Percentiles rank a stretch among this genome's conserved stretches.
Conservation (phyloP, 2,888 invertebrate genomes). For the Hypsopygia costalis region DNA sequence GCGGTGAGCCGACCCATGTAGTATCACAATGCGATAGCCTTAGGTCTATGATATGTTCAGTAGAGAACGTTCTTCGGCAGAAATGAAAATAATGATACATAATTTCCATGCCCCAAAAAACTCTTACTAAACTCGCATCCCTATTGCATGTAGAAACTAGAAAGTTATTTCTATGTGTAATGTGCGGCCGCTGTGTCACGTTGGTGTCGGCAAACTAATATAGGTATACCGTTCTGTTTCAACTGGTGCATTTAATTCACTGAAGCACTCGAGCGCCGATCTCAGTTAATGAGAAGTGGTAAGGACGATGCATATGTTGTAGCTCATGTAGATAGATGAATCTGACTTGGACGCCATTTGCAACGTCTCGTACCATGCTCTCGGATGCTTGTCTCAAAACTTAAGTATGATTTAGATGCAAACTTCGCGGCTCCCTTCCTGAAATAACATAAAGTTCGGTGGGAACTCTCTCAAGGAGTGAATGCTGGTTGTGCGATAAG, state of each 20-base stretch:
- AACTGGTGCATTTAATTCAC: slow-evolving; percentile 26
- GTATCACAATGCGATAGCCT: no score
- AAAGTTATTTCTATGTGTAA: no score
- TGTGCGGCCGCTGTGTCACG: no score
- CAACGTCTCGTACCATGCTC: slow-evolving; percentile 21
- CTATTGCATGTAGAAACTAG: no score
- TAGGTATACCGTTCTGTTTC: slow-evolving; percentile 25
- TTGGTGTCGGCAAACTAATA: background rate
- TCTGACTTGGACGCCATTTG: slow-evolving; percentile 16
- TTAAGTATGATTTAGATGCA: slow-evolving; percentile 54
- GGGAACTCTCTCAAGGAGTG: slow-evolving; percentile 29
- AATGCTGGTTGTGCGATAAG: slow-evolving; percentile 18
- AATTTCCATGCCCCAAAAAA: no score
- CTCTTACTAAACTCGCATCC: no score
- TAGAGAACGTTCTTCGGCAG: no score
- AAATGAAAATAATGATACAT: no score
- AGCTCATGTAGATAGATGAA: slow-evolving; percentile 13
- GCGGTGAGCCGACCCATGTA: no score
- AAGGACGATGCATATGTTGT: slow-evolving; percentile 17
- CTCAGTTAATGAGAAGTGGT: no score
- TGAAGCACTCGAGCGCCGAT: slow-evolving; percentile 9
- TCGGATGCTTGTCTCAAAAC: slow-evolving; percentile 42
- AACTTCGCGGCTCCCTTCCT: slow-evolving; percentile 46
- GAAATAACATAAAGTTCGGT: slow-evolving; percentile 45
- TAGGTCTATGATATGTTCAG: no score